Base-by-base conservation (phyloP, 2,113 vertebrate genomes). In the Nycticorax nycticorax region DNA sequence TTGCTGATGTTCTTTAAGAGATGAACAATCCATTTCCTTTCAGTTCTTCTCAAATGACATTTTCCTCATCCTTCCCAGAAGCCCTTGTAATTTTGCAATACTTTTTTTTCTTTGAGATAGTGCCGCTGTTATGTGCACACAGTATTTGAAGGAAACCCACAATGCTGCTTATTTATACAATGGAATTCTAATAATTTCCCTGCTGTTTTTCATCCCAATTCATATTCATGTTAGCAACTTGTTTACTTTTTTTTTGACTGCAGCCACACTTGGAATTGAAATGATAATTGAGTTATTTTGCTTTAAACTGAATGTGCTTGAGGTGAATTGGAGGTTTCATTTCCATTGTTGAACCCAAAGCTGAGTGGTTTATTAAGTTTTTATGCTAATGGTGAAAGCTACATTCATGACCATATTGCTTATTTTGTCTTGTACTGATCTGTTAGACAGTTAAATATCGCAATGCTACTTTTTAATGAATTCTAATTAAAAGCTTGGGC, bases 181-280 rank as follows among this genome's bases (percentile, higher is more conserved):
- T 37, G 52, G 14, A 66, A 59, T 93, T 88, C 79, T 84, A 86
- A 74, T 86, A 75, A 77, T 91, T 92, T 95, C 56, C 68, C 60
- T 68, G 59, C 82, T 93, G 60, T 39, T 96, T 83, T 95, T 80
- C 72, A 81, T 86, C 43, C 24, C 33, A 81, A 33, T 89, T 93
- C 82, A 64, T 84, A 90, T 81, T 74, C 72, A 37, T 45, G 47
- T 90, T 91, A 89, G 45, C 64, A 77, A 18, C 37, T 73, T 90
- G 24, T 84, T 88, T 91, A 74, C 20, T 59, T 72, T 78, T 83
- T 22, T 88, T 92, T 59, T 62, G 6, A 76, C 75, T 22, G 23
- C 32, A 92, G 16, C 55, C 19, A 26, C 23, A 23, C 22, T 89
- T 84, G 27, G 37, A 93, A 94, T 63, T 86, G 33, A 81, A 94